phyloP scores from a whole-genome alignment of 2,888 invertebrate genomes.

The Cheilosia urbana region DNA sequence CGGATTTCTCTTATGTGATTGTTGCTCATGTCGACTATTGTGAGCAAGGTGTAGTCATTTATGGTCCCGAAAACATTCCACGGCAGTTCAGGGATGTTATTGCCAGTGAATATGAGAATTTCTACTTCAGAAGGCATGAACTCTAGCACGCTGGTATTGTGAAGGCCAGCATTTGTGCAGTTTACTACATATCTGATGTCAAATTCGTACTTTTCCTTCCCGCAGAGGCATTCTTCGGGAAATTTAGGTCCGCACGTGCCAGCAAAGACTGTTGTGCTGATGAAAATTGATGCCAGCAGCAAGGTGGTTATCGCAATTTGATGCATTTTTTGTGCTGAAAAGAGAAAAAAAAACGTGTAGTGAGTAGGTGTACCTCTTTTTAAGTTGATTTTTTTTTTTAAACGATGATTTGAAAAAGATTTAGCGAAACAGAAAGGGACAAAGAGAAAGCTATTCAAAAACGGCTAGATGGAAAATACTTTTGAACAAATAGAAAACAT shows the following conservation, averaged over 20 bases:
- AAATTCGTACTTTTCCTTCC: conserved; percentile 85
- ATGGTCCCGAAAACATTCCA: conserved; percentile 89
- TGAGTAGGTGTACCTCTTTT: too few relatives aligned
- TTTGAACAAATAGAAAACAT: too few relatives aligned
- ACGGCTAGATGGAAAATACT: too few relatives aligned
- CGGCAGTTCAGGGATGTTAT: conserved; percentile 87
- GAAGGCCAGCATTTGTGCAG: conserved; percentile 88
- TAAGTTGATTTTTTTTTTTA: too few relatives aligned
- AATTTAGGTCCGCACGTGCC: conserved; percentile 84
- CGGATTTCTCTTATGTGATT: conserved; percentile 89
- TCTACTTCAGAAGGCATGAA: conserved; percentile 88
- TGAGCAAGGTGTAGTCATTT: conserved; percentile 85
- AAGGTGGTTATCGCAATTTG: conserved; percentile 34
- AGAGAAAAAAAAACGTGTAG: not conserved
- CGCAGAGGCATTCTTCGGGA: conserved; percentile 85
- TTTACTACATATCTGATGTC: conserved; percentile 87
- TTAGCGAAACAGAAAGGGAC: too few relatives aligned
- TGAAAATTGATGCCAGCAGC: conserved; percentile 36
- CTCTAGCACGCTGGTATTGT: conserved; percentile 85
- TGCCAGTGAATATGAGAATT: conserved; percentile 89
- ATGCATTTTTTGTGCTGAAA: conserved; percentile 59
- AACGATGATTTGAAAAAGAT: too few relatives aligned
- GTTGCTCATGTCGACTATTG: conserved; percentile 89
- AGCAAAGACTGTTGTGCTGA: conserved; percentile 57
- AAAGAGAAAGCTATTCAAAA: too few relatives aligned